A percentile compares a stretch with the other conserved stretches of the same genome.
Evolutionary conservation across 2,113 vertebrate genomes (phyloP).

Genomic region (Cryptomyrus ogoouensis): DNA sequence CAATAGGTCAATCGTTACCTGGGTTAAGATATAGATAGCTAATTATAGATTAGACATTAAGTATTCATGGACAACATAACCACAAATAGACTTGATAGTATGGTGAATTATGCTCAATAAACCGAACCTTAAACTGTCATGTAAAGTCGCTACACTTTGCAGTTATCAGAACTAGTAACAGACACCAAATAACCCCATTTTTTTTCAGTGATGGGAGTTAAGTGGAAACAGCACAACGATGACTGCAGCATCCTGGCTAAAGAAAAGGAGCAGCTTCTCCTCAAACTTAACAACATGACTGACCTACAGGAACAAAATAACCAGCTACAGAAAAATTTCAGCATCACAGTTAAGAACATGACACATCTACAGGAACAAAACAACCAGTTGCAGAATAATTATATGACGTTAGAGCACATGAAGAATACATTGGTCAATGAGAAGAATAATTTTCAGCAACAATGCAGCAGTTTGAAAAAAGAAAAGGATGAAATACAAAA

Average conservation of each 20-base stretch:
- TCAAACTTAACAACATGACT: too few relatives aligned
- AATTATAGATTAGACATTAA: too few relatives aligned
- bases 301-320: too few relatives aligned
- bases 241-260: too few relatives aligned
- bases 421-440: background rate
- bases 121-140: too few relatives aligned
- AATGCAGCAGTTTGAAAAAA: background rate
- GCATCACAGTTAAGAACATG: background rate
- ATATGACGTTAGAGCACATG: background rate
- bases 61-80: too few relatives aligned
- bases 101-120: too few relatives aligned
- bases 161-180: background rate
- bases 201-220: background rate
- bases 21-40: too few relatives aligned
- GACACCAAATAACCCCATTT: background rate
- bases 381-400: background rate
- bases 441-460: background rate
- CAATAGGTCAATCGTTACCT: too few relatives aligned
- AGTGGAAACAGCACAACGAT: background rate
- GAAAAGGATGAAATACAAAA: background rate
- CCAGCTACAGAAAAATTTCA: background rate
- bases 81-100: too few relatives aligned
- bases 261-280: too few relatives aligned
- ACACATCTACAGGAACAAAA: background rate
- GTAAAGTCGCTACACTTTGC: background rate